A percentile compares a stretch with the other conserved stretches of the same genome.
phyloP scores from a whole-genome alignment of 2,113 vertebrate genomes.

The Fukomys damarensis region DNA sequence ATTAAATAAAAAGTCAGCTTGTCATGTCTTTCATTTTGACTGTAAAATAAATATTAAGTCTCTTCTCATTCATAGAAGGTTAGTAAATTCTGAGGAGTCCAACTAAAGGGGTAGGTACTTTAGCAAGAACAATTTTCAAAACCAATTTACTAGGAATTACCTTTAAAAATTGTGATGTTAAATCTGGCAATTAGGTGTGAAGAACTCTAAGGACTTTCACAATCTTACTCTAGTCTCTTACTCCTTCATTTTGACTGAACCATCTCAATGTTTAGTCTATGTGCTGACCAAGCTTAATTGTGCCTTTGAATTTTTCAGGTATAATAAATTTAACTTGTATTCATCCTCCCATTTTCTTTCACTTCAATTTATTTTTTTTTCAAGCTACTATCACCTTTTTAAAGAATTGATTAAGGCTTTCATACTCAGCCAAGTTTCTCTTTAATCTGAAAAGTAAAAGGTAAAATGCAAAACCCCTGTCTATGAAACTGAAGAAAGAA shows the following conservation, averaged over 20 bases:
- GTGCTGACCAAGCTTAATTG: background rate
- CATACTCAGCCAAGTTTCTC: background rate
- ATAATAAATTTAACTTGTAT: background rate
- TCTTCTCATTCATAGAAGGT: background rate
- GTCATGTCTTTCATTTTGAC: background rate
- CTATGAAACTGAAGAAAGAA: background rate
- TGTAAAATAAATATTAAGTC: background rate
- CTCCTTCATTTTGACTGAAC: background rate
- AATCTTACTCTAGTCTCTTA: background rate
- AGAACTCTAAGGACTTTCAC: background rate
- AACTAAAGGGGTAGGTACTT: background rate
- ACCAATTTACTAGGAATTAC: background rate
- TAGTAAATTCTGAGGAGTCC: background rate
- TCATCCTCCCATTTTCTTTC: background rate
- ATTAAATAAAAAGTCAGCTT: background rate
- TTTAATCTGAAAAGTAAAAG: background rate
- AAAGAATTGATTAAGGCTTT: background rate
- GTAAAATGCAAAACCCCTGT: background rate
- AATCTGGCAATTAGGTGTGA: background rate
- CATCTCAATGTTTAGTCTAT: background rate
- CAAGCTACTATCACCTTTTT: background rate
- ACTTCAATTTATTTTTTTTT: background rate
- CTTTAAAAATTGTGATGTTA: background rate
- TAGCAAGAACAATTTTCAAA: slow-evolving; percentile 21
- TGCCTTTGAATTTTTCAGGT: background rate